Evolutionary conservation across 1,140 invertebrate genomes (phyloP), one percentile per base, ranked within the genome.

Genomic region (Acromyrmex charruanus): DNA sequence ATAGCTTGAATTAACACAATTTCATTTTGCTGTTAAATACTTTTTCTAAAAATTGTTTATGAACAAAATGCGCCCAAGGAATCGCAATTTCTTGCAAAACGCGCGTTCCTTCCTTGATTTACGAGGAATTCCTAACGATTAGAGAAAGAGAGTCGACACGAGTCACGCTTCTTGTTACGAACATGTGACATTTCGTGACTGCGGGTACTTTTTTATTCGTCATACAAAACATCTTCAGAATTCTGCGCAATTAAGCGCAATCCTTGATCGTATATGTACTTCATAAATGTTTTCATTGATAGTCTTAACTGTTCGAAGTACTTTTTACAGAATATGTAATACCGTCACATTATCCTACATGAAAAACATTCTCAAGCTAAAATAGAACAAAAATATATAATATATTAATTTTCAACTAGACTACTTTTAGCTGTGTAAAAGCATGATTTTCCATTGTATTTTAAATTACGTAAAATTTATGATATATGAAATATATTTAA

Each of bases 131-230:
- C 18, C 12, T 69, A 53, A 28, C 55, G 79, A 89, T 87, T 89
- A 85, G 85, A 87, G 68, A 81, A 66, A 87, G 55, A 51, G 61
- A 88, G 66, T 79, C 58, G 85, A 82, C 44, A 51, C 39, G 18
- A 87, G 88, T 89, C 88, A 88, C 74, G 90, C 63, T 91, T 44
- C 63, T 81, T 77, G 89, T 88, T 84, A 71, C 28, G 49, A 81
- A 77, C 68, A 65, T 86, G 82, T 90, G 88, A 92, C 90, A 90
- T 77, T 86, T 91, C 91, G 77, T 89, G 90, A 91, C 86, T 84
- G 6, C 53, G 28, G 71, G 49, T 35, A 88, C 77, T 86, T 77
- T 90, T 85, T 86, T 61, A 49, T 68, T 1, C 31, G 61, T 3
- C 1, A 21, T 18, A 66, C 63, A 66, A 85, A 79, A 79, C 86